Evolutionary conservation across 2,113 vertebrate species (phyloP), one percentile per base, ranked within the genome.

Genomic region (Nematolebias whitei): DNA sequence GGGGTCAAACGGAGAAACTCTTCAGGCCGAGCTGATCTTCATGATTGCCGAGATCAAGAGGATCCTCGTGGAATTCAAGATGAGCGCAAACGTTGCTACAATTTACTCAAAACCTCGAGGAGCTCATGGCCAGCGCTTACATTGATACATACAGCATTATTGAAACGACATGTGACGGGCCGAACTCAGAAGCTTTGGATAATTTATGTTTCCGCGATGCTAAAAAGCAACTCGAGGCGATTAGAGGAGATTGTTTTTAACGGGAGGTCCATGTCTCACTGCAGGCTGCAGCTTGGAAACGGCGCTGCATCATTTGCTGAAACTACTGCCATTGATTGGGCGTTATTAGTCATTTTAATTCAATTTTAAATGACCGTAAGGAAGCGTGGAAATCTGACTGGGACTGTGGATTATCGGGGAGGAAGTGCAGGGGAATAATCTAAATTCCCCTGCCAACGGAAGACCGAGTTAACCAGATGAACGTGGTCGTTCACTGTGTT

Each of bases 241-340:
- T 88, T 85, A 79, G 71, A 52, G 44, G 65, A 80, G 76, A 84
- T 86, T 79, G 79, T 84, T 82, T 85, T 79, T 72, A 80, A 77
- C 80, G 80, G 72, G 71, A 72, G 82, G 79, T 54, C 63, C 83
- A 88, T 76, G 76, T 32, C 75, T 80, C 67, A 79, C 83, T 80
- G 55, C 72, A 76, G 85, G 80, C 83, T 85, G 63, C 73, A 66
- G 76, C 72, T 82, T 77, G 83, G 9, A 82, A 78, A 67, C 68
- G 15, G 78, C 45, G 63, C 66, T 66, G 79, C 82, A 83, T 80
- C 71, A 74, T 90, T 82, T 81, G 84, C 78, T 68, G 76, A 87
- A 88, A 87, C 87, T 84, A 69, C 78, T 61, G 63, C 69, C 74
- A 81, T 63, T 83, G 89, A 87, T 89, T 88, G 78, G 64, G 65